Percentiles rank a stretch among this genome's conserved stretches.
Evolutionary conservation across 2,113 vertebrate genomes (phyloP).

Genomic region (Oryzias curvinotus): DNA sequence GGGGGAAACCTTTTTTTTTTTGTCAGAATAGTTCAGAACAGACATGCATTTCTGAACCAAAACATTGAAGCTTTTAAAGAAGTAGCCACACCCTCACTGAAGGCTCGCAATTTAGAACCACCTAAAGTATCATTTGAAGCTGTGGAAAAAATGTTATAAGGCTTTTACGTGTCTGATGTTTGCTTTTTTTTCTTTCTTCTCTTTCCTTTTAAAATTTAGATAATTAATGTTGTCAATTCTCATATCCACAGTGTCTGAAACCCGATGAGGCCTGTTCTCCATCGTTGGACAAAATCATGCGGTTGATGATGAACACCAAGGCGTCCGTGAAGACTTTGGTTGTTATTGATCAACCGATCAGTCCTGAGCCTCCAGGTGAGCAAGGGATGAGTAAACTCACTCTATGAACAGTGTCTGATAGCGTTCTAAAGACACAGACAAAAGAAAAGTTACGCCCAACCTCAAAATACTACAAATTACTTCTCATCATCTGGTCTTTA

Average conservation of each 20-base stretch:
- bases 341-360: conserved; percentile 64
- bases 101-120: too few species aligned
- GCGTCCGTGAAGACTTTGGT: conserved; percentile 83
- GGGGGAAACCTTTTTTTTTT: too few species aligned
- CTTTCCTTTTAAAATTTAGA: conserved; percentile 19
- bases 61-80: too few species aligned
- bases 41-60: too few species aligned
- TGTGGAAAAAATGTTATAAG: too few species aligned
- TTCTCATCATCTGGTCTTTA: conserved; percentile 59
- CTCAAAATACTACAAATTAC: conserved; percentile 38
- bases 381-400: not conserved
- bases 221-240: not conserved
- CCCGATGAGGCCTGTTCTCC: conserved; percentile 84
- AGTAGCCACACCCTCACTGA: too few species aligned
- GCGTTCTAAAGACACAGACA: conserved; percentile 3
- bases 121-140: too few species aligned
- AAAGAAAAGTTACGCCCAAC: conserved; percentile 29
- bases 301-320: conserved; percentile 87
- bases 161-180: not conserved
- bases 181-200: not conserved
- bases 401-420: conserved; percentile 10
- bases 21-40: too few species aligned
- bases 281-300: conserved; percentile 77
- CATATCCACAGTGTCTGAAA: conserved; percentile 80
- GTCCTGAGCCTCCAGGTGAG: not conserved